Evolutionary conservation across 92 coral and sea anemone genomes (phyloP).

Genomic region (Porites cylindrica): DNA sequence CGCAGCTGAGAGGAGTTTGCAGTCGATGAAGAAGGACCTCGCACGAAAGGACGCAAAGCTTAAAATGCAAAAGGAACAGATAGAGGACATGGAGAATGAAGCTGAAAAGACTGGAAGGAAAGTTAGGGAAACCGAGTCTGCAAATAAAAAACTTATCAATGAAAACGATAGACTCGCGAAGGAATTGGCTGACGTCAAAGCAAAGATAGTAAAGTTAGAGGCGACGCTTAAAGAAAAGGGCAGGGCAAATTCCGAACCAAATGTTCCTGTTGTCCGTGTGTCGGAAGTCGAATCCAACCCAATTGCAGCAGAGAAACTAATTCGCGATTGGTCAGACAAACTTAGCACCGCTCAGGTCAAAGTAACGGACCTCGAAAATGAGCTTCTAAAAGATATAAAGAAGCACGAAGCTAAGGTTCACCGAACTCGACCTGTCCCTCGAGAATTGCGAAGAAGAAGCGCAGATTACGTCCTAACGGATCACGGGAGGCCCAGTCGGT

Average conservation of each 20-base stretch:
- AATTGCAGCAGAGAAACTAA: constrained; percentile 53
- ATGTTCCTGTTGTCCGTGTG: constrained; percentile 25
- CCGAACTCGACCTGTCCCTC: constrained; percentile 54
- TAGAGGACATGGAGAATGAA: constrained; percentile 72
- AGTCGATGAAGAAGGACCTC: constrained; percentile 78
- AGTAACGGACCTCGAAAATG: constrained; percentile 79
- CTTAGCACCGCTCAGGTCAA: constrained; percentile 76
- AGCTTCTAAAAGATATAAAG: constrained; percentile 79
- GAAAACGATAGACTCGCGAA: constrained; percentile 81
- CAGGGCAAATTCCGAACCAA: constrained; percentile 52
- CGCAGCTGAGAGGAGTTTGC: constrained; percentile 74
- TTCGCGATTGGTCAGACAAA: constrained; percentile 78
- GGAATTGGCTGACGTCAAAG: constrained; percentile 68
- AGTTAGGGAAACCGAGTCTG: constrained; percentile 70
- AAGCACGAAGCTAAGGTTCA: constrained; percentile 74
- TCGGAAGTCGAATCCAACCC: constrained; percentile 21
- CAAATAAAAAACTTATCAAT: constrained; percentile 57
- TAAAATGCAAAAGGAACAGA: constrained; percentile 75
- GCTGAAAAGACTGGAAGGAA: constrained; percentile 66
- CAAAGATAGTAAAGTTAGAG: constrained; percentile 60
- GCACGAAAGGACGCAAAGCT: constrained; percentile 71
- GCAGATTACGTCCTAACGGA: neutral
- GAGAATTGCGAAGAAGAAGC: constrained; percentile 26
- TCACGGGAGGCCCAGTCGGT: constrained; percentile 23
- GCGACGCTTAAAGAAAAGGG: constrained; percentile 53